Evolutionary conservation across 2,888 invertebrate species (phyloP), one percentile per base, ranked within the genome.

Genomic region (Myathropa florea): DNA sequence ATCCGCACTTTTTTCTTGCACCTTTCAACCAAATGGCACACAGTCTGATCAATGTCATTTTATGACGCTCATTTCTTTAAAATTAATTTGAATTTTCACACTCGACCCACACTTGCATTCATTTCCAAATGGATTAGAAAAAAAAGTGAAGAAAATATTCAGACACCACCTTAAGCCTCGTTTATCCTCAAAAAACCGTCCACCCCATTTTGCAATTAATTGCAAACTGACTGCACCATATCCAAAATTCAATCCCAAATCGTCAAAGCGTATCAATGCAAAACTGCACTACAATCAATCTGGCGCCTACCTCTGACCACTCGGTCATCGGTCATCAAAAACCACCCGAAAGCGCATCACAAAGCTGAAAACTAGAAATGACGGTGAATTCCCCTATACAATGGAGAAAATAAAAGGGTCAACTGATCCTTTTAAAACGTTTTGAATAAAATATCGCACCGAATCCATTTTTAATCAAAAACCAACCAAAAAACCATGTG

Each of bases 391-490:
- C 65, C 57, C 64, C 46, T 75, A 86, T 71, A 82, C 82, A 82
- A 86, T 78, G 70, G 65, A 65, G 33, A 61, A 83, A 73, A 79
- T 71, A 82, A 83, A 81, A 82, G 61, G 75, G 78, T 70, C 78
- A 86, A 82, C 21, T 78, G 78, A 82, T 86, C 65, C 57, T 70
- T 78, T 83, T 83, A 79, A 78, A 71, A 63, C 83, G 67, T 86
- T 83, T 86, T 83, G 79, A 83, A 82, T 86, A 83, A 83, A 86
- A 86, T 79, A 86, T 86, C 82, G 63, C 86, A 86, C 78, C 71
- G 83, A 83, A 86, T 83, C 33, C 79, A 76, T 86, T 86, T 86
- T 86, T 82, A 86, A 86, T 79, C 86, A 83, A 75, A 82, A 72
- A 67, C 64, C 23, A 71, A 77, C 65, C 14, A 60, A 64, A 46